Conservation (phyloP, 2,797 vertebrate genomes). For the Dermochelys coriacea region DNA sequence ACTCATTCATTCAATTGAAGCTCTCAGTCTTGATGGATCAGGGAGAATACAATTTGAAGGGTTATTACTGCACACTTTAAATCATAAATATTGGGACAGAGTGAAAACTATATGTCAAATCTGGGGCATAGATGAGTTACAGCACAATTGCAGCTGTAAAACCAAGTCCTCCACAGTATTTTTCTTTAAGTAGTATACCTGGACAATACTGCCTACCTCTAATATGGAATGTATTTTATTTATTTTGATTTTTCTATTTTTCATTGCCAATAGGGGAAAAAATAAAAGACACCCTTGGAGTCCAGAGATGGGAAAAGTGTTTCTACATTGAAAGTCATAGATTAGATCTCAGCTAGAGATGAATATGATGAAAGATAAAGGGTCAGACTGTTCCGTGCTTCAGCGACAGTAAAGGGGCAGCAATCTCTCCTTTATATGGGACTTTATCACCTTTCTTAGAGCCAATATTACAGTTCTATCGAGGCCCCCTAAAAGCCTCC, state of each 20-base stretch:
- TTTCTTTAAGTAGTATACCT: neutral
- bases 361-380: neutral
- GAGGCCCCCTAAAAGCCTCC: neutral
- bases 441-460: neutral
- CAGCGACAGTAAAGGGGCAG: neutral
- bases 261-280: neutral
- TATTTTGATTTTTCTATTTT: neutral
- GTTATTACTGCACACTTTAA: neutral
- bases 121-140: constrained; percentile 10
- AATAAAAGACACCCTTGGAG: rapidly evolving
- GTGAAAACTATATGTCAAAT: neutral
- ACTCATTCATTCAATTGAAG: constrained; percentile 3
- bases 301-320: neutral
- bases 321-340: neutral
- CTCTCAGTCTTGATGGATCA: neutral
- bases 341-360: neutral
- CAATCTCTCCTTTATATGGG: rapidly evolving
- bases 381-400: rapidly evolving
- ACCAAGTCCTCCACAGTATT: neutral
- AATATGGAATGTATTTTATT: neutral
- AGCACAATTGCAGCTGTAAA: neutral
- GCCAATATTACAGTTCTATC: neutral
- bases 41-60: neutral
- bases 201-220: neutral
- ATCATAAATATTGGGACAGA: neutral